A percentile compares a stretch with the other conserved stretches of the same genome.
Conservation (phyloP, 2,113 vertebrate species). For the Xenopus tropicalis region DNA sequence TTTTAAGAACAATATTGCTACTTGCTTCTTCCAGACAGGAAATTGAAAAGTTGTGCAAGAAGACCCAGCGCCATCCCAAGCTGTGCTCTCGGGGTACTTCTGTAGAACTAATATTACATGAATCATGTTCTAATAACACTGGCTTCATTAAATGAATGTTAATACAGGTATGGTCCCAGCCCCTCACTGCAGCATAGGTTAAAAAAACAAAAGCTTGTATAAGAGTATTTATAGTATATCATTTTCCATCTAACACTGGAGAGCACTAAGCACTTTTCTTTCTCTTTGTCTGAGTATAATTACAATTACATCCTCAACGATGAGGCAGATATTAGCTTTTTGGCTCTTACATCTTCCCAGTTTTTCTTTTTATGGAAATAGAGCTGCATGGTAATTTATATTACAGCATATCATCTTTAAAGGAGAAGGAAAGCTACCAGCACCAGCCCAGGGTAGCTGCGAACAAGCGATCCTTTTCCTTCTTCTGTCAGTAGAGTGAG, state of each 20-base stretch:
- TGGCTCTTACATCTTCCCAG: neutral
- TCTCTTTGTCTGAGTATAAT: neutral
- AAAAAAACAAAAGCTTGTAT: neutral
- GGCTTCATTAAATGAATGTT: neutral
- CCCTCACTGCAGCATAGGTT: neutral
- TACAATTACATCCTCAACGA: neutral
- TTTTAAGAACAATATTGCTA: neutral
- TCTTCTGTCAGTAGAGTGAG: too few relatives aligned
- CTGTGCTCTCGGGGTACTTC: neutral
- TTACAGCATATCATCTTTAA: too few relatives aligned
- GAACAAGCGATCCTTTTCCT: too few relatives aligned
- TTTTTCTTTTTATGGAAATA: too few relatives aligned
- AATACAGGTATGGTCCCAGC: neutral
- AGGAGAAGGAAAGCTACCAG: too few relatives aligned
- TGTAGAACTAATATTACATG: neutral
- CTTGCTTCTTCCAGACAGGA: constrained; percentile 4
- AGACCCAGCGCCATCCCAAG: neutral
- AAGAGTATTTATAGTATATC: neutral
- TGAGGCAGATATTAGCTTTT: neutral
- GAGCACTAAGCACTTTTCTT: neutral
- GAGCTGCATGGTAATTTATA: too few relatives aligned
- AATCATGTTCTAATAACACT: neutral
- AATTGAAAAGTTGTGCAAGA: neutral
- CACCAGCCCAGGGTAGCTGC: too few relatives aligned
- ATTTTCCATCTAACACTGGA: neutral